Conservation (phyloP, 2,888 invertebrate species). For the Eugnorisma glareosa region DNA sequence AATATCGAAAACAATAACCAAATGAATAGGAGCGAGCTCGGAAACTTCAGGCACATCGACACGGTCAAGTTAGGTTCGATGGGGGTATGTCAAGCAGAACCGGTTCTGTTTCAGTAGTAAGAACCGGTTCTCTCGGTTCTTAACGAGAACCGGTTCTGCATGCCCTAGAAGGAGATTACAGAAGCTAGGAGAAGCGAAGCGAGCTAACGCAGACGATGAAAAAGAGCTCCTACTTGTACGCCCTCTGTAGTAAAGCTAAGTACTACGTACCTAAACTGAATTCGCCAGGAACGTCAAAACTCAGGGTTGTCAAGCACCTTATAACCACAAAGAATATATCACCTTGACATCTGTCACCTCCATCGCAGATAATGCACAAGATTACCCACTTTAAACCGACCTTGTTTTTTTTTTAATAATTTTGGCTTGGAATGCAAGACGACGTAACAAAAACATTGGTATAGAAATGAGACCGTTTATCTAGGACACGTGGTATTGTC, state of each 20-base stretch:
- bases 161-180: not conserved
- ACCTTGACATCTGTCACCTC: conserved; percentile 38
- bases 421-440: conserved; percentile 24
- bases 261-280: not conserved
- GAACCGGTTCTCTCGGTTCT: too few species aligned
- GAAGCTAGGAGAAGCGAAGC: not conserved
- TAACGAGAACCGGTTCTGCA: not conserved
- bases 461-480: conserved; percentile 22
- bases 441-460: conserved; percentile 12
- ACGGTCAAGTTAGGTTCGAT: too few species aligned
- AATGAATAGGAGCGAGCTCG: not conserved
- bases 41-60: not conserved
- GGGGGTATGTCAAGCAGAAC: too few species aligned
- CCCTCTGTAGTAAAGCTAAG: not conserved
- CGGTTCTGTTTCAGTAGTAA: too few species aligned
- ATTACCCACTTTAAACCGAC: conserved; percentile 26
- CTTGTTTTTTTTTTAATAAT: conserved; percentile 35
- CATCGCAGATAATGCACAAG: too few species aligned
- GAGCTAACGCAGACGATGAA: not conserved
- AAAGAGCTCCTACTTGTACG: not conserved
- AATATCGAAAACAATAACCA: not conserved
- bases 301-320: conserved; percentile 33
- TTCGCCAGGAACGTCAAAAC: not conserved
- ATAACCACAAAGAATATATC: not conserved
- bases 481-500: conserved; percentile 19